phyloP scores from a whole-genome alignment of 2,797 vertebrate genomes.

The Dromococcyx pavoninus region DNA sequence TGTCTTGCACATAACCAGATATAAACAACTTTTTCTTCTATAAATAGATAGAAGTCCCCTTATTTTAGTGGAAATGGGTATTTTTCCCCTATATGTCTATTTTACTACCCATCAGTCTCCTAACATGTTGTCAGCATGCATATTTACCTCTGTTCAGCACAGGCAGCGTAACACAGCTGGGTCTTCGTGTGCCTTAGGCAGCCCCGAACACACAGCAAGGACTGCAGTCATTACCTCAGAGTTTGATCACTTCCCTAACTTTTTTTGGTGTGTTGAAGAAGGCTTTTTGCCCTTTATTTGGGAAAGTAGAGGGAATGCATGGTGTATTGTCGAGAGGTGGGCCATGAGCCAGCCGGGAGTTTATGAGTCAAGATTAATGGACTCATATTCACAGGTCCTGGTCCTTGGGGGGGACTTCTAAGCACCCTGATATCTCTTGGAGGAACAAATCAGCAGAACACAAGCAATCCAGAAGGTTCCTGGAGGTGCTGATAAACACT shows the following conservation, averaged over 20 bases:
- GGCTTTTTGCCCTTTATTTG: not conserved
- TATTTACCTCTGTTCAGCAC: not conserved
- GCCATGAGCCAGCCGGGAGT: not conserved
- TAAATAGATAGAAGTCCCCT: not conserved
- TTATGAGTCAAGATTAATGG: not conserved
- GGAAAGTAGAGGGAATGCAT: not conserved
- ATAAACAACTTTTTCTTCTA: not conserved
- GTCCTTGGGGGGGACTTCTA: not conserved
- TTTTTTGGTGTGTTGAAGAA: not conserved
- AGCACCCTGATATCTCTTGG: not conserved
- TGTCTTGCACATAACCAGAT: not conserved
- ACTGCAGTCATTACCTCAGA: not conserved
- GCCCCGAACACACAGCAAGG: not conserved
- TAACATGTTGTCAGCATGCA: accelerated
- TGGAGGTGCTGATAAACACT: not conserved
- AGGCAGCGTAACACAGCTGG: not conserved
- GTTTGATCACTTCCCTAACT: not conserved
- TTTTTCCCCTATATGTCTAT: not conserved
- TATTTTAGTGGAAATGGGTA: not conserved
- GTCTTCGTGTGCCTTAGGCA: not conserved
- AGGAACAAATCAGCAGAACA: not conserved
- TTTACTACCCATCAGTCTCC: not conserved
- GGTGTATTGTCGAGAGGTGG: accelerated
- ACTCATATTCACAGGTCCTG: not conserved
- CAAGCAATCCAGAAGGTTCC: not conserved